Evolutionary conservation across 2,113 vertebrate genomes (phyloP).

Genomic region (Hypomesus transpacificus): DNA sequence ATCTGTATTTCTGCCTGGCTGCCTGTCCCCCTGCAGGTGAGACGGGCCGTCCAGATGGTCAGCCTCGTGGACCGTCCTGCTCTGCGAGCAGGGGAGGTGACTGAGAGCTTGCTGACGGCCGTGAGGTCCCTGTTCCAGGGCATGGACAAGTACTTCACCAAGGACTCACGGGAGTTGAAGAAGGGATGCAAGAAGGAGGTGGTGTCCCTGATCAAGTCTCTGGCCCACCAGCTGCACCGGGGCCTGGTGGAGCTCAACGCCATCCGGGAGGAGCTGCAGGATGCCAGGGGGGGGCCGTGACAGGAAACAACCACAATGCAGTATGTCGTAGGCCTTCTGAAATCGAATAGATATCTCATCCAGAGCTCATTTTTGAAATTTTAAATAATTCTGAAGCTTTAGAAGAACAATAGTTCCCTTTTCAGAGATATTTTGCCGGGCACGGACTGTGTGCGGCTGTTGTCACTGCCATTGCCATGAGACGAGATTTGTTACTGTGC

Average conservation of each 20-base stretch:
- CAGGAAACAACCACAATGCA: not conserved
- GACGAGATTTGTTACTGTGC: too few relatives aligned
- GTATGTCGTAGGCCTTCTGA: not conserved
- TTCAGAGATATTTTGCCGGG: too few relatives aligned
- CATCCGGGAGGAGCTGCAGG: slow-evolving; percentile 66
- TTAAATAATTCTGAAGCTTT: not conserved
- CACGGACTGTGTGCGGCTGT: too few relatives aligned
- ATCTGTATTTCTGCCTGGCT: too few relatives aligned
- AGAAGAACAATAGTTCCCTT: too few relatives aligned
- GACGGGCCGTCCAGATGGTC: slow-evolving; percentile 60
- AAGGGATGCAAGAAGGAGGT: slow-evolving; percentile 61
- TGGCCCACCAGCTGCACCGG: slow-evolving; percentile 59
- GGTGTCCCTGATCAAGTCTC: slow-evolving; percentile 51
- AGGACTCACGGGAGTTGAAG: slow-evolving; percentile 66
- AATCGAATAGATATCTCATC: not conserved
- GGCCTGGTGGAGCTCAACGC: slow-evolving; percentile 59
- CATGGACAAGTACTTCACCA: slow-evolving; percentile 69
- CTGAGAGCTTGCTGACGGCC: not conserved
- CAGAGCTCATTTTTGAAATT: too few relatives aligned
- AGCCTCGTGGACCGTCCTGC: slow-evolving; percentile 47
- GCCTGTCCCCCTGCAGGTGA: slow-evolving; percentile 36
- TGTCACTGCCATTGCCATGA: too few relatives aligned
- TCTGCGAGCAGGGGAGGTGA: slow-evolving; percentile 31
- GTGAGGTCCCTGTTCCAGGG: slow-evolving; percentile 58
- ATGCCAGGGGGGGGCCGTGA: slow-evolving; percentile 50